phyloP scores from a whole-genome alignment of 2,797 vertebrate species.

The Gymnothorax reevesii region DNA sequence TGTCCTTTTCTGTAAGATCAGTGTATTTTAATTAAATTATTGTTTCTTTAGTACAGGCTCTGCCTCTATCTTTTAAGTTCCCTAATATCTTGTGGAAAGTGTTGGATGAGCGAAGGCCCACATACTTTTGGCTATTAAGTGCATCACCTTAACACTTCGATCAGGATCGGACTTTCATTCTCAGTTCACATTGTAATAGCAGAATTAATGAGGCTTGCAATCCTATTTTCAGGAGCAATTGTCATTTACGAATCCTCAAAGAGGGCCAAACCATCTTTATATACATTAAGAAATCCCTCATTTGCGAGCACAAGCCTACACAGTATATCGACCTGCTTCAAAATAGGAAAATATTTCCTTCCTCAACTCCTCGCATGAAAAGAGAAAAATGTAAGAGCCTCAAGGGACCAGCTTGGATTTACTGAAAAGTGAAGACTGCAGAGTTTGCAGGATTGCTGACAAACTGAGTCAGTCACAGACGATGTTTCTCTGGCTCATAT shows the following conservation, averaged over 20 bases:
- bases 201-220: conserved; percentile 24
- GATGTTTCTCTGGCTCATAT: background rate
- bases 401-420: background rate
- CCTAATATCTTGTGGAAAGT: too few species aligned
- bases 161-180: background rate
- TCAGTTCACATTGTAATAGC: conserved; percentile 22
- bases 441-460: background rate
- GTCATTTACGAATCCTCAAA: conserved; percentile 13
- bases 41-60: too few species aligned
- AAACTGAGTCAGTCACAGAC: background rate
- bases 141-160: background rate
- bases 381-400: background rate
- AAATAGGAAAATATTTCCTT: background rate
- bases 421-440: background rate
- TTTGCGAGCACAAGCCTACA: background rate
- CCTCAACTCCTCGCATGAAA: background rate
- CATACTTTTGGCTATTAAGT: background rate
- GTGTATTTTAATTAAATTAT: background rate
- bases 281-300: background rate
- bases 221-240: conserved; percentile 23
- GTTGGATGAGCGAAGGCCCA: too few species aligned
- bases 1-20: background rate
- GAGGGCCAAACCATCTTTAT: background rate
- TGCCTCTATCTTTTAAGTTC: too few species aligned
- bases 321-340: background rate